Conservation (phyloP, 2,113 vertebrate species). For the Phaetusa simplex region DNA sequence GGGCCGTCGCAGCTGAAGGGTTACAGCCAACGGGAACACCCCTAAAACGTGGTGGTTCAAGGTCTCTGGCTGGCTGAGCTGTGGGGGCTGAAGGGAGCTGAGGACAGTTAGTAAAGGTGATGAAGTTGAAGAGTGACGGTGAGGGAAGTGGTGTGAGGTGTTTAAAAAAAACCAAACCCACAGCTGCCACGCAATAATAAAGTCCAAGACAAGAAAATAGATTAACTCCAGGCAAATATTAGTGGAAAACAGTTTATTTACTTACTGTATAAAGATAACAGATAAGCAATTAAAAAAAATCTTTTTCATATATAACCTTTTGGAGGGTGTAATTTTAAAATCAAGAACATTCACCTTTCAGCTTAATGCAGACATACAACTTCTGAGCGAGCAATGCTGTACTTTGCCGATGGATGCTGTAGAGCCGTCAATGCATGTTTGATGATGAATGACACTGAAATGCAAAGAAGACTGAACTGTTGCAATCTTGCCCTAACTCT, state of each 20-base stretch:
- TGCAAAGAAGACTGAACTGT: neutral
- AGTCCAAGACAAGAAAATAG: neutral
- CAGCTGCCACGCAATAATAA: neutral
- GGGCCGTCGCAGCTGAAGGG: neutral
- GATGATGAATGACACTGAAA: neutral
- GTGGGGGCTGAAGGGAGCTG: neutral
- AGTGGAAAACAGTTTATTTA: slow-evolving; percentile 33
- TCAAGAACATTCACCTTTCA: neutral
- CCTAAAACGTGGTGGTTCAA: neutral
- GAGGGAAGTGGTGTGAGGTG: neutral
- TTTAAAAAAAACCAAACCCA: too few relatives aligned
- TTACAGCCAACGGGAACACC: neutral
- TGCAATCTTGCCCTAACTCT: neutral
- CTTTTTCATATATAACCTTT: neutral
- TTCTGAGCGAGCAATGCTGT: neutral
- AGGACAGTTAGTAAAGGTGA: neutral
- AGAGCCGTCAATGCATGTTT: neutral
- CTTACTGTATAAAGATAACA: slow-evolving; percentile 40
- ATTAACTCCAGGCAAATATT: neutral
- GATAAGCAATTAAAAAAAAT: slow-evolving; percentile 19
- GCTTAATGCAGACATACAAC: neutral
- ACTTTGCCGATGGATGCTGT: neutral
- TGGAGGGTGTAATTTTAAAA: neutral
- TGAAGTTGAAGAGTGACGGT: neutral
- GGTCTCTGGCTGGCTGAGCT: too few relatives aligned